These are phyloP conservation scores for Gymnothorax reevesii DNA, from an alignment of 2,797 vertebrate genomes.

Conservation along the genomic window DNA sequence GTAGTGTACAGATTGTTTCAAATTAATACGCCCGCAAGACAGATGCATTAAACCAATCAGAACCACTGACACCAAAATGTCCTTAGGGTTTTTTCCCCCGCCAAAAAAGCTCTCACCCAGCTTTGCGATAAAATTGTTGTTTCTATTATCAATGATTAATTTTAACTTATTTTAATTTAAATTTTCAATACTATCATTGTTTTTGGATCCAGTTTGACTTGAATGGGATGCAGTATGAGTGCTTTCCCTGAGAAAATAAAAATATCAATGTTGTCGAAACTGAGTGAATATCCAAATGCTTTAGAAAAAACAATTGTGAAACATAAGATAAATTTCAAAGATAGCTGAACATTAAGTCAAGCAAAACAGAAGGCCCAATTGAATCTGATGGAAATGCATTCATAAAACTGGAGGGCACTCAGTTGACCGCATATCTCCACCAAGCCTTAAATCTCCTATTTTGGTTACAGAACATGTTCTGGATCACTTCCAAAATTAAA, in stretches of 20 bases:
- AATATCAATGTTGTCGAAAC: background rate
- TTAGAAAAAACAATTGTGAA: background rate
- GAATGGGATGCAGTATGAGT: background rate
- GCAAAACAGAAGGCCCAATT: background rate
- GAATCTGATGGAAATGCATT: too few species aligned
- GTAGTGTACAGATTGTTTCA: conserved; percentile 18
- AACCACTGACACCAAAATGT: conserved; percentile 5
- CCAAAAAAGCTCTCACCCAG: background rate
- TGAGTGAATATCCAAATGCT: background rate
- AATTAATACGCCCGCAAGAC: conserved; percentile 20
- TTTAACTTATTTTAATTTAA: background rate
- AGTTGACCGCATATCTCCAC: too few species aligned
- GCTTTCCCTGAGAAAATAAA: background rate
- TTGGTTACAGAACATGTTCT: too few species aligned
- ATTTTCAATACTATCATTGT: background rate
- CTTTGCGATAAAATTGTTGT: conserved; percentile 5
- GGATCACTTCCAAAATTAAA: too few species aligned
- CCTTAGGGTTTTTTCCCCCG: background rate
- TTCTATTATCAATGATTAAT: background rate
- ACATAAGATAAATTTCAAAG: background rate
- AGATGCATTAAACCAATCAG: conserved; percentile 15
- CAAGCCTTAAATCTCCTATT: too few species aligned
- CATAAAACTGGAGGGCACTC: too few species aligned
- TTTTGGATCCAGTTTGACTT: background rate
- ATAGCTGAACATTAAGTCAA: background rate